Evolutionary conservation across 2,113 vertebrate genomes (phyloP), one percentile per base, ranked within the genome.

Genomic region (Cebus imitator): DNA sequence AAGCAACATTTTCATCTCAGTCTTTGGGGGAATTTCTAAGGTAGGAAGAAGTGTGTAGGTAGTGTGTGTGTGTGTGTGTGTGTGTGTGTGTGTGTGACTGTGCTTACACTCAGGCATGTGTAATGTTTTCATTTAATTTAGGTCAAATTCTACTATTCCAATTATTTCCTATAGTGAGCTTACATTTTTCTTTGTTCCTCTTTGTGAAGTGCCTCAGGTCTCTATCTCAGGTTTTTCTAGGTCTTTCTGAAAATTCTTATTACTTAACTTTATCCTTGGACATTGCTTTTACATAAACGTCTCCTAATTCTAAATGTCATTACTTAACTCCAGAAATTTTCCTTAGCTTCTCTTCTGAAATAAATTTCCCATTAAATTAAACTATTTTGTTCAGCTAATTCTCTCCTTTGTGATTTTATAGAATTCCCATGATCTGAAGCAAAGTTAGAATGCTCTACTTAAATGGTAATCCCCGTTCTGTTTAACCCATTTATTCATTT

Each of bases 401-500:
- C 94, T 97, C 92, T 97, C 97, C 97, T 98, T 97, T 96, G 96
- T 97, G 96, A 95, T 94, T 98, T 97, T 97, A 58, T 79, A 97
- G 97, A 97, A 98, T 98, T 98, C 97, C 97, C 98, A 95, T 84
- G 96, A 95, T 98, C 94, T 96, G 90, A 97, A 97, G 90, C 96
- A 97, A 95, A 98, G 96, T 98, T 97, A 97, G 96, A 95, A 92
- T 96, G 97, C 93, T 97, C 97, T 96, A 97, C 95, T 98, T 98
- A 97, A 97, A 90, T 92, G 93, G 96, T 90, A 97, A 97, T 97
- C 96, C 95, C 96, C 86, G 72, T 98, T 96, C 96, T 97, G 4
- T 97, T 97, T 98, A 98, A 98, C 97, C 97, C 97, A 96, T 98
- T 98, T 97, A 92, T 96, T 97, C 96, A 94, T 96, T 92, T 94